Conservation (phyloP, 2,888 invertebrate species). For the Harpagoxenus sublaevis region DNA sequence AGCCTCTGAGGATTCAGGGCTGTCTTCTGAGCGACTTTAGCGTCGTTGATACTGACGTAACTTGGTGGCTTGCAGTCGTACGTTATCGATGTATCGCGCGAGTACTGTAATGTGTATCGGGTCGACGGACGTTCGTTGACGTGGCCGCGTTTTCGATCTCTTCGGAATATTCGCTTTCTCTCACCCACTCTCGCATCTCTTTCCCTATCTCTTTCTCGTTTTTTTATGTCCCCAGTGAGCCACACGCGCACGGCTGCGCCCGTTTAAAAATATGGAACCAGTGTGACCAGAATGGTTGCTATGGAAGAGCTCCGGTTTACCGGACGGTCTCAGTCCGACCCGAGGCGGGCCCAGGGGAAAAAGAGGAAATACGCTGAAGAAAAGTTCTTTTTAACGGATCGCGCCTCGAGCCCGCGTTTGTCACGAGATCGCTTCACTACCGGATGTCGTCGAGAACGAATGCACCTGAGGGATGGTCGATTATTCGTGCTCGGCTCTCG, state of each 20-base stretch:
- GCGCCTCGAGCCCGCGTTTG: conserved; percentile 44
- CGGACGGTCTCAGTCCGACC: conserved; percentile 82
- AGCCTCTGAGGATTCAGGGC: conserved; percentile 7
- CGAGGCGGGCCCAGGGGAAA: conserved; percentile 77
- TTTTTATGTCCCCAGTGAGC: conserved; percentile 83
- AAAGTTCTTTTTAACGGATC: conserved; percentile 60
- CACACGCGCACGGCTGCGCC: conserved; percentile 84
- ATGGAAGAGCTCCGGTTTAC: conserved; percentile 86
- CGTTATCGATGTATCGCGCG: conserved; percentile 32
- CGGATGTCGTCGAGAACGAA: conserved; percentile 43
- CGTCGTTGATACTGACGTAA: conserved; percentile 38
- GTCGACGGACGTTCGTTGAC: conserved; percentile 38
- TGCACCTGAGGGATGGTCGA: background rate
- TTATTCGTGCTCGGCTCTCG: background rate
- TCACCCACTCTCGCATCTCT: conserved; percentile 19
- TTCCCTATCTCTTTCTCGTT: conserved; percentile 15
- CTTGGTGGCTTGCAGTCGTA: conserved; percentile 29
- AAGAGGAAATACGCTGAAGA: conserved; percentile 7
- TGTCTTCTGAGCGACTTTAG: conserved; percentile 7
- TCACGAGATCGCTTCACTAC: conserved; percentile 36
- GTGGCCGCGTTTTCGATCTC: conserved; percentile 23
- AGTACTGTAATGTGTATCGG: background rate
- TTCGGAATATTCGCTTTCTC: conserved; percentile 37
- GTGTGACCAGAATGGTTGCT: conserved; percentile 87
- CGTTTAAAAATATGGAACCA: conserved; percentile 86